Conservation (phyloP, 2,113 vertebrate species). For the Nothoprocta pentlandii region DNA sequence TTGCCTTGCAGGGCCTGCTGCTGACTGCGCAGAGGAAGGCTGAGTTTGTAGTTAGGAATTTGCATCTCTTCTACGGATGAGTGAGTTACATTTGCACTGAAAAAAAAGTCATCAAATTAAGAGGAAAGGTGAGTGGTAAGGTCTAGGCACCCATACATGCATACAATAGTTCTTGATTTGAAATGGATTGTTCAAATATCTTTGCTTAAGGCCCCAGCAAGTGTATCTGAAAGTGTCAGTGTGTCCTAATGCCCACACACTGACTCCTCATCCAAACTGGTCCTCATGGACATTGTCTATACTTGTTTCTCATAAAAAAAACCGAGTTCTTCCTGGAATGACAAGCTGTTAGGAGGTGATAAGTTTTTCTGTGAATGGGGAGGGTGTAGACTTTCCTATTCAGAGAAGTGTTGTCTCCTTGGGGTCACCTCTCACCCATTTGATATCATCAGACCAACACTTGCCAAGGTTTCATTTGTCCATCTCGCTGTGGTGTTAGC, state of each 20-base stretch:
- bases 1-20: neutral
- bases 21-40: neutral
- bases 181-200: neutral
- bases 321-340: neutral
- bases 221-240: rapidly evolving
- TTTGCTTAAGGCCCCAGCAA: neutral
- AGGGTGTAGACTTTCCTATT: neutral
- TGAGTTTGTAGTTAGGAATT: neutral
- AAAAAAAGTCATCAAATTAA: neutral
- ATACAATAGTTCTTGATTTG: neutral
- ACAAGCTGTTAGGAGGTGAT: neutral
- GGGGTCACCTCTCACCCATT: neutral
- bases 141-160: rapidly evolving
- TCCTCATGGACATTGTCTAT: neutral
- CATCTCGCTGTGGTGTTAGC: neutral
- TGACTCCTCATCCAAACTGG: neutral
- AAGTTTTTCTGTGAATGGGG: neutral
- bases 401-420: rapidly evolving
- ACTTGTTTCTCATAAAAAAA: neutral
- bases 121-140: neutral
- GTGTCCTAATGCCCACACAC: neutral
- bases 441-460: rapidly evolving
- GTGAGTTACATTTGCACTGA: neutral
- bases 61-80: neutral
- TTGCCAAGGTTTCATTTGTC: neutral